A percentile compares a stretch with the other conserved stretches of the same genome.
Evolutionary conservation across 2,888 invertebrate genomes (phyloP).

Genomic region (Leucophenga maculata): DNA sequence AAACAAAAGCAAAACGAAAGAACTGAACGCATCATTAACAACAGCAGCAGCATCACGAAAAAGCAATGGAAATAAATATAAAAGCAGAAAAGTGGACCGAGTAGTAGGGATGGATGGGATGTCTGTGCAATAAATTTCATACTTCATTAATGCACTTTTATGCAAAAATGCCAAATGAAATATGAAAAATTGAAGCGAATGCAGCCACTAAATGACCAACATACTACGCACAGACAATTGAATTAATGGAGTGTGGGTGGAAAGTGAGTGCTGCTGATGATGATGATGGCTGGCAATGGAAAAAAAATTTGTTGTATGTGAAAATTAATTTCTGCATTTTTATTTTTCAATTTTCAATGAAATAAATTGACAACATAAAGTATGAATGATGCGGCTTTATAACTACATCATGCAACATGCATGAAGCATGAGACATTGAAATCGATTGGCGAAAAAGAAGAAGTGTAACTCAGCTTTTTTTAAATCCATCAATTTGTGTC

Average conservation of each 20-base stretch:
- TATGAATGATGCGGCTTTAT: conserved; percentile 35
- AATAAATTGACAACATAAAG: conserved; percentile 36
- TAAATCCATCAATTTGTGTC: conserved; percentile 14
- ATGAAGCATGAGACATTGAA: too few relatives aligned
- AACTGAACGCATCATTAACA: neutral
- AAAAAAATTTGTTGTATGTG: neutral
- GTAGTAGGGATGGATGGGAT: neutral
- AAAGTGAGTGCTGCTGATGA: too few relatives aligned
- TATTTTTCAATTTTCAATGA: neutral
- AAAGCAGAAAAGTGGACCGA: neutral
- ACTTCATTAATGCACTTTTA: conserved; percentile 25
- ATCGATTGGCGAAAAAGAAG: too few relatives aligned
- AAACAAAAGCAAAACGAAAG: neutral
- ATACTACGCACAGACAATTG: conserved; percentile 11
- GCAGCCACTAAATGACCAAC: conserved; percentile 18
- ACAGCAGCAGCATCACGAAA: too few relatives aligned
- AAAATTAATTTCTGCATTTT: conserved; percentile 22
- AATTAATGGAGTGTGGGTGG: conserved; percentile 6
- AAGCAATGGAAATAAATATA: neutral
- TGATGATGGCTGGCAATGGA: conserved; percentile 11
- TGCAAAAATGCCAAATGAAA: conserved; percentile 8
- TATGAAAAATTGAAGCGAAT: conserved; percentile 14
- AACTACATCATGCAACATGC: too few relatives aligned
- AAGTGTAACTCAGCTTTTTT: neutral
- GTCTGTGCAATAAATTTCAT: conserved; percentile 24